These are phyloP conservation scores for Rostratula benghalensis DNA, from an alignment of 2,113 vertebrate species.

Conservation along the genomic window DNA sequence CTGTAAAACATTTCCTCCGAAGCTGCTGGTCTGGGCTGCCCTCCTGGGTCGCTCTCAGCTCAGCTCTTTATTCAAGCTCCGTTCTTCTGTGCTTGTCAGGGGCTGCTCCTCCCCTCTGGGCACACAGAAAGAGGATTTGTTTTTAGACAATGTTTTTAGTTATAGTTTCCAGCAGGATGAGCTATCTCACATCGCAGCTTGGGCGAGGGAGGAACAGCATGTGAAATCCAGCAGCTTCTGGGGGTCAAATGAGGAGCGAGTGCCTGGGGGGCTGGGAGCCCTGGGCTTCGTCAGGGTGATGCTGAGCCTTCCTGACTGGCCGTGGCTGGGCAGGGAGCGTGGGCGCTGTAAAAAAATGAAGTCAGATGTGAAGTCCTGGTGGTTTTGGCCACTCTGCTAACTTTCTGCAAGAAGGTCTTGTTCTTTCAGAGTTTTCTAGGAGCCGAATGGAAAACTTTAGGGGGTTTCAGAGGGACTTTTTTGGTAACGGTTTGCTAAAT, in stretches of 20 bases:
- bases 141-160: background rate
- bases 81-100: background rate
- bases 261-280: background rate
- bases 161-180: slow-evolving; percentile 4
- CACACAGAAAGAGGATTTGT: background rate
- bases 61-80: background rate
- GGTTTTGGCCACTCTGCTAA: background rate
- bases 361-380: background rate
- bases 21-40: background rate
- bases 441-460: background rate
- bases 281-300: background rate
- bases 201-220: background rate
- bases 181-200: background rate
- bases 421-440: background rate
- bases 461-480: background rate
- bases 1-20: background rate
- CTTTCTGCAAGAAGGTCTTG: background rate
- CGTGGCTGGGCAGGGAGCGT: background rate
- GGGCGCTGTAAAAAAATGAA: background rate
- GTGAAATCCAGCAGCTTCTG: slow-evolving; percentile 16
- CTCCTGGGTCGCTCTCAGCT: background rate
- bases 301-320: background rate
- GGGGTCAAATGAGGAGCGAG: background rate
- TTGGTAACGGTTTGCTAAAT: background rate
- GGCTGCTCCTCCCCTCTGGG: background rate